A percentile compares a stretch with the other conserved stretches of the same genome.
phyloP scores from a whole-genome alignment of 2,113 vertebrate genomes.

The Neopipo cinnamomea region DNA sequence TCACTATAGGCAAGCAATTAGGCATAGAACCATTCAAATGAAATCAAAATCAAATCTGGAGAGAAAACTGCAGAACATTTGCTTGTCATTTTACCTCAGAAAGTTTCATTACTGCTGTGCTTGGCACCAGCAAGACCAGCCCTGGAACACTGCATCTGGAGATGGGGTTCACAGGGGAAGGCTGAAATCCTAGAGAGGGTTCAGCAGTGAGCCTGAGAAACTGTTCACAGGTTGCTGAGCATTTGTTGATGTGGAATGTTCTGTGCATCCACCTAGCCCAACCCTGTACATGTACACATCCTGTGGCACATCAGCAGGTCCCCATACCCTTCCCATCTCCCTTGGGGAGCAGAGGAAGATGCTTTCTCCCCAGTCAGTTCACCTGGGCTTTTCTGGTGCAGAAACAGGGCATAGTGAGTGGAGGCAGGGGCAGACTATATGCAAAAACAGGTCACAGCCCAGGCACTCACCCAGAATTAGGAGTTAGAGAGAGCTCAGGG shows the following conservation, averaged over 20 bases:
- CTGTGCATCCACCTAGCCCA: background rate
- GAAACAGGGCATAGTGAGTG: background rate
- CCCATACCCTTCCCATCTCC: background rate
- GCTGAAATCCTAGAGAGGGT: background rate
- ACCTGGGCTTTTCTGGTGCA: background rate
- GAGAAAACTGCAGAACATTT: conserved; percentile 30
- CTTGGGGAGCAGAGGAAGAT: background rate
- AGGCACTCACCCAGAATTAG: background rate
- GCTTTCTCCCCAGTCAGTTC: background rate
- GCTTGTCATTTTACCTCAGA: background rate
- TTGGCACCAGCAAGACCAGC: background rate
- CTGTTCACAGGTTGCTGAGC: background rate
- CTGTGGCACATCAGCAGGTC: background rate
- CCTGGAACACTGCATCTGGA: background rate
- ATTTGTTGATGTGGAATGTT: background rate
- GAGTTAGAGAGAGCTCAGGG: background rate
- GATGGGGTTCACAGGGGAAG: background rate
- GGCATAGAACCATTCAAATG: conserved; percentile 35
- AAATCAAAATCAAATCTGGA: conserved; percentile 55
- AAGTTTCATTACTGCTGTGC: background rate
- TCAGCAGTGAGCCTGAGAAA: background rate
- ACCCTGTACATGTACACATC: accelerated
- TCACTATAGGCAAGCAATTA: conserved; percentile 64
- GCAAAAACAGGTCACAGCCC: background rate
- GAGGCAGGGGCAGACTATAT: background rate